These are phyloP conservation scores for Bimastos eiseni DNA, from an alignment of 2,888 invertebrate genomes.

Conservation along the genomic window DNA sequence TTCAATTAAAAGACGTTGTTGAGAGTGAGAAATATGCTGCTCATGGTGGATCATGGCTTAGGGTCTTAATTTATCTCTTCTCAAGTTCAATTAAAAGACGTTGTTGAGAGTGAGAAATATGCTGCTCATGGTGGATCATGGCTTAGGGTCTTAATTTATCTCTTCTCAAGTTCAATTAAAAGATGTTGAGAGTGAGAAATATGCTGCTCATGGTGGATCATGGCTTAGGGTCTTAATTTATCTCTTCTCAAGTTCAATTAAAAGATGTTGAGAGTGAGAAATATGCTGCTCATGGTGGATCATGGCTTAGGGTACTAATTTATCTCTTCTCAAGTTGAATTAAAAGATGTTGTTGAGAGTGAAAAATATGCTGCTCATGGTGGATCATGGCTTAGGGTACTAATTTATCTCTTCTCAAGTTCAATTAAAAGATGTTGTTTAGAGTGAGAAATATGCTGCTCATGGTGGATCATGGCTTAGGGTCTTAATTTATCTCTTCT, in stretches of 20 bases:
- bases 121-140: slow-evolving; percentile 93
- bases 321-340: not conserved
- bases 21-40: not conserved
- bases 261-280: not conserved
- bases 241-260: not conserved
- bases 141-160: slow-evolving; percentile 74
- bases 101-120: not conserved
- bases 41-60: slow-evolving; percentile 99
- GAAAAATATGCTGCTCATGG: not conserved
- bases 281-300: slow-evolving; percentile 74
- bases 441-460: not conserved
- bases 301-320: slow-evolving; percentile 83
- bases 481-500: slow-evolving; percentile 50
- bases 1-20: not conserved
- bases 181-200: not conserved
- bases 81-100: not conserved
- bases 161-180: not conserved
- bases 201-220: slow-evolving; percentile 80
- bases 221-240: slow-evolving; percentile 80
- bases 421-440: not conserved
- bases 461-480: slow-evolving; percentile 99
- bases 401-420: slow-evolving; percentile 1
- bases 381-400: slow-evolving; percentile 94
- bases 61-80: slow-evolving; percentile 62
- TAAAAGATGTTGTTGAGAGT: not conserved